Base-by-base conservation (phyloP, 2,797 vertebrate genomes). In the Muraenolepis orangiensis region DNA sequence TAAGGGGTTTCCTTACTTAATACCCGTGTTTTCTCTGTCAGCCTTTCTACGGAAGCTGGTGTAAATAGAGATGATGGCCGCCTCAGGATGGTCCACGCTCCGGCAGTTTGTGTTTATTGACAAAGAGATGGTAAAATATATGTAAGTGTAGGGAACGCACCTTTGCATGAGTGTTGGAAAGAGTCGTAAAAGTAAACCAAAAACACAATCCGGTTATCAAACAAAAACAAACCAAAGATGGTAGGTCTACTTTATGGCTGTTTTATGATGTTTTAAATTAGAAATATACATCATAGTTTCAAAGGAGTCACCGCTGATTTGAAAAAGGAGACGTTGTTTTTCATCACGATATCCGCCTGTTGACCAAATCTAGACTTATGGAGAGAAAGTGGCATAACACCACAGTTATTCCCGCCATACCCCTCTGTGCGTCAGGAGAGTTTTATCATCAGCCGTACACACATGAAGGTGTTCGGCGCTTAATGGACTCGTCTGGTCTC, bases 401-500 rank as follows among this genome's bases (percentile, higher is more conserved):
- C 88, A 18, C 57, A 82, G 87, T 90, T 80, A 90, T 87, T 91
- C 90, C 87, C 85, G 86, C 51, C 6, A 8, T 57, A 7, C 85
- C 82, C 86, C 88, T 84, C 89, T 86, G 86, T 91, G 89, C 90
- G 85, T 87, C 83, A 79, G 78, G 82, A 81, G 87, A 88, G 8
- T 86, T 93, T 90, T 91, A 93, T 94, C 91, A 92, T 90, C 89
- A 89, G 89, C 78, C 2, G 74, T 78, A 85, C 85, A 80, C 89
- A n/a, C 90, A 92, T 92, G 92, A 94, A 87, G 84, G 87, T 89
- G 89, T 91, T 90, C 91, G 87, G 80, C 87, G 83, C 89, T 88
- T 93, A 94, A 94, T 94, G 91, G 92, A 92, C 90, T 92, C 92
- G 91, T 93, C 90, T 80, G 85, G 89, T 82, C 88, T 85, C 87